Conservation (phyloP, 1,140 invertebrate genomes). For the Drosophila watanabei region DNA sequence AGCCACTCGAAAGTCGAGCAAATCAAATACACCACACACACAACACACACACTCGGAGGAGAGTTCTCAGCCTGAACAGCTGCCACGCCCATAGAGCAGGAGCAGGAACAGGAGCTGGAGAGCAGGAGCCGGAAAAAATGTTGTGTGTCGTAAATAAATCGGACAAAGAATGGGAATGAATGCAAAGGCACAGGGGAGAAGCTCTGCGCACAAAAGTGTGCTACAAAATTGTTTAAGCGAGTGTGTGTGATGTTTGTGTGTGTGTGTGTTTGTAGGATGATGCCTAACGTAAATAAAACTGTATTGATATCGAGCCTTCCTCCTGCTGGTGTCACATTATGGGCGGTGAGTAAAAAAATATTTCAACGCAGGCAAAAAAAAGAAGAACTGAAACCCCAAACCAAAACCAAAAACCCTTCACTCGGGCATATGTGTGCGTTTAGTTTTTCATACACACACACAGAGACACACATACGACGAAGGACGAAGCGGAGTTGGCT, state of each 20-base stretch:
- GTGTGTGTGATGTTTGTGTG: conserved; percentile 15
- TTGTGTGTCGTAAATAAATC: conserved; percentile 55
- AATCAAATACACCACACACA: conserved; percentile 50
- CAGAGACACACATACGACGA: not conserved
- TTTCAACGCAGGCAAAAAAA: conserved; percentile 50
- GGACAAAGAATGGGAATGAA: conserved; percentile 25
- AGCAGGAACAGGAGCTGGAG: not conserved
- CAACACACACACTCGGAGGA: not conserved
- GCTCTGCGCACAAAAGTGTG: conserved; percentile 61
- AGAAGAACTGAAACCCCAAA: not conserved
- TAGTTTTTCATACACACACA: conserved; percentile 48
- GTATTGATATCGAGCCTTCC: conserved; percentile 70
- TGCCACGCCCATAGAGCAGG: conserved; percentile 39
- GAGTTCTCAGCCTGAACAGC: not conserved
- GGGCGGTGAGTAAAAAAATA: conserved; percentile 58
- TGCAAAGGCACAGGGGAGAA: not conserved
- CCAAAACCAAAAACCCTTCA: conserved; percentile 51
- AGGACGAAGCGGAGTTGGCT: not conserved
- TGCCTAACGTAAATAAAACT: conserved; percentile 69
- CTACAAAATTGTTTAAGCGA: conserved; percentile 64
- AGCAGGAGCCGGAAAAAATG: conserved; percentile 29
- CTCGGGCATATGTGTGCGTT: conserved; percentile 33
- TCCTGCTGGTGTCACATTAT: conserved; percentile 67
- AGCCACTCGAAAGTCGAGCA: conserved; percentile 62
- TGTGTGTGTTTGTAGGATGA: conserved; percentile 7